These are phyloP conservation scores for Oreamnos americanus DNA, from an alignment of 2,113 vertebrate genomes.

Conservation along the genomic window DNA sequence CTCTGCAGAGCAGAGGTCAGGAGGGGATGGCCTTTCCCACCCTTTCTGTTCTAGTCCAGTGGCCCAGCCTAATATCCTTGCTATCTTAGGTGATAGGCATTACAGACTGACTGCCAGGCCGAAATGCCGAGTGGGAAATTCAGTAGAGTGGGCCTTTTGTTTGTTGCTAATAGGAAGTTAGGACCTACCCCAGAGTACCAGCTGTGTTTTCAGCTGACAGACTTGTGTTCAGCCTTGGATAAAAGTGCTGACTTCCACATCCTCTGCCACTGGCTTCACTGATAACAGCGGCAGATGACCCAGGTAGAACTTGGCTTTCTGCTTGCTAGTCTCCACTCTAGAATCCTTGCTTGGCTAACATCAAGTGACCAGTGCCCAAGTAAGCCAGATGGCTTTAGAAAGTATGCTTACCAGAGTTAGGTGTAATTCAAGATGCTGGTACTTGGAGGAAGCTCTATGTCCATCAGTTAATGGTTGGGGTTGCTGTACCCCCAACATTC, in stretches of 20 bases:
- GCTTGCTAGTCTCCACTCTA: not conserved
- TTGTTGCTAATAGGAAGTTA: conserved; percentile 69
- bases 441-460: not conserved
- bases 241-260: conserved; percentile 45
- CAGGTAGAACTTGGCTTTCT: not conserved
- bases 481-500: not conserved
- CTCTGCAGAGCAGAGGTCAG: conserved; percentile 52
- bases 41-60: conserved; percentile 53
- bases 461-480: not conserved
- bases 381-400: not conserved
- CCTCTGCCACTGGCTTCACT: not conserved
- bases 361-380: not conserved
- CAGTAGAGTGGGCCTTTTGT: conserved; percentile 18
- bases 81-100: conserved; percentile 63
- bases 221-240: conserved; percentile 26
- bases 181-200: conserved; percentile 46
- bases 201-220: conserved; percentile 67
- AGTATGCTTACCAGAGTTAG: not conserved
- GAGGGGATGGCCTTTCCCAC: conserved; percentile 50
- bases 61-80: conserved; percentile 36
- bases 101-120: conserved; percentile 6
- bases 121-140: not conserved
- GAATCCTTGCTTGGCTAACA: conserved; percentile 9
- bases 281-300: conserved; percentile 8
- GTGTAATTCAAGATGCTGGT: not conserved